Percentiles rank a stretch among this genome's conserved stretches.
Conservation (phyloP, 2,888 invertebrate genomes). For the Busseola fusca region DNA sequence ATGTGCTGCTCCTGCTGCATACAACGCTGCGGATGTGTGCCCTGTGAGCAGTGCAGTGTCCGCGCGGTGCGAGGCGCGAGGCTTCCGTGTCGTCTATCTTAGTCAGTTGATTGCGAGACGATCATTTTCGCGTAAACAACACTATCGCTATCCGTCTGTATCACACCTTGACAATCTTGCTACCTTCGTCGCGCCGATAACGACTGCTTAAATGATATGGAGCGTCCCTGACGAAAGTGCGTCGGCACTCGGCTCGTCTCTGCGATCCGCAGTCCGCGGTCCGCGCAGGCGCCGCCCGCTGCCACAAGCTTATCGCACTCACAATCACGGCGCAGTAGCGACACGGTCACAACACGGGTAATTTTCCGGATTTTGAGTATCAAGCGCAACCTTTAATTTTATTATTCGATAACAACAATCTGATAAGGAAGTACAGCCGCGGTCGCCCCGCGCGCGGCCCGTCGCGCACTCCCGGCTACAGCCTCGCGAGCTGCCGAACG, state of each 20-base stretch:
- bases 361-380: constrained; percentile 35
- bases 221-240: constrained; percentile 47
- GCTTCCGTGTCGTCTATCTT: constrained; percentile 57
- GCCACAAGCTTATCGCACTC: constrained; percentile 21
- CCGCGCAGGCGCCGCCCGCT: not conserved
- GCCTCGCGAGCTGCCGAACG: not conserved
- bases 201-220: constrained; percentile 37
- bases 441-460: not conserved
- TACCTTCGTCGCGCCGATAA: constrained; percentile 49
- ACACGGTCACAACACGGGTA: constrained; percentile 10
- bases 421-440: constrained; percentile 43
- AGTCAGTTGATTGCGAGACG: constrained; percentile 62
- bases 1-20: too few species aligned
- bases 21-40: too few species aligned
- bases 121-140: constrained; percentile 67
- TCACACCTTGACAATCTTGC: constrained; percentile 30
- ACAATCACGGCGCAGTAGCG: not conserved
- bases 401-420: constrained; percentile 50
- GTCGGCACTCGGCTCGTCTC: constrained; percentile 41
- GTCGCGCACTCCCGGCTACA: not conserved
- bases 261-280: constrained; percentile 21
- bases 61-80: not conserved
- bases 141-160: constrained; percentile 47
- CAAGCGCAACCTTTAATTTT: constrained; percentile 44
- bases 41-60: too few species aligned